These are phyloP conservation scores for Zaprionus camerounensis DNA, from an alignment of 1,140 invertebrate genomes.

Conservation along the genomic window DNA sequence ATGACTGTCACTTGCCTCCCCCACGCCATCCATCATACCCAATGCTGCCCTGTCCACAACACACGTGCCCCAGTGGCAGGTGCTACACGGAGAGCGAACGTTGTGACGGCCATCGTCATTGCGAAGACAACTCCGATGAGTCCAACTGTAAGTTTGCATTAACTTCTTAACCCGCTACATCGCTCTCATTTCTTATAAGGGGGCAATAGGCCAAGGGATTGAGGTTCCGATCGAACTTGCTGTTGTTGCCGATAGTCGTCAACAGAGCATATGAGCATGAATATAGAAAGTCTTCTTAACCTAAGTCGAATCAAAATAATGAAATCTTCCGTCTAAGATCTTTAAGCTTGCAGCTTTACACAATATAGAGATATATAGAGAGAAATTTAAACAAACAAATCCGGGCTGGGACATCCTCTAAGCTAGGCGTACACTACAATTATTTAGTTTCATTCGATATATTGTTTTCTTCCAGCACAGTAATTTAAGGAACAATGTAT, in stretches of 20 bases:
- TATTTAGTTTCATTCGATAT: background rate
- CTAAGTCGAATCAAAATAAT: too few relatives aligned
- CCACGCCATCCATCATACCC: slow-evolving; percentile 32
- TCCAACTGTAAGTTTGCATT: slow-evolving; percentile 86
- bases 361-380: too few relatives aligned
- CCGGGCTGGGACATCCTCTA: background rate
- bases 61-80: slow-evolving; percentile 74
- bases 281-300: too few relatives aligned
- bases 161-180: slow-evolving; percentile 3
- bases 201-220: background rate
- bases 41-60: slow-evolving; percentile 65
- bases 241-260: too few relatives aligned
- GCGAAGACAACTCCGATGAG: slow-evolving; percentile 87
- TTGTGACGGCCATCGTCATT: slow-evolving; percentile 87
- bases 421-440: background rate
- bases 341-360: too few relatives aligned
- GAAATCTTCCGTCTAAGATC: too few relatives aligned
- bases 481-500: background rate
- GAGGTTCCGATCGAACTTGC: too few relatives aligned
- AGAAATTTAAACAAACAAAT: background rate
- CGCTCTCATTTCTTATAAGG: slow-evolving; percentile 10
- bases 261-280: too few relatives aligned
- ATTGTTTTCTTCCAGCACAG: slow-evolving; percentile 5
- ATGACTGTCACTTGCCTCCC: slow-evolving; percentile 57
- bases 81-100: slow-evolving; percentile 78